Percentiles rank a stretch among this genome's conserved stretches.
phyloP scores from a whole-genome alignment of 2,888 invertebrate genomes.

The Diaperis boleti region DNA sequence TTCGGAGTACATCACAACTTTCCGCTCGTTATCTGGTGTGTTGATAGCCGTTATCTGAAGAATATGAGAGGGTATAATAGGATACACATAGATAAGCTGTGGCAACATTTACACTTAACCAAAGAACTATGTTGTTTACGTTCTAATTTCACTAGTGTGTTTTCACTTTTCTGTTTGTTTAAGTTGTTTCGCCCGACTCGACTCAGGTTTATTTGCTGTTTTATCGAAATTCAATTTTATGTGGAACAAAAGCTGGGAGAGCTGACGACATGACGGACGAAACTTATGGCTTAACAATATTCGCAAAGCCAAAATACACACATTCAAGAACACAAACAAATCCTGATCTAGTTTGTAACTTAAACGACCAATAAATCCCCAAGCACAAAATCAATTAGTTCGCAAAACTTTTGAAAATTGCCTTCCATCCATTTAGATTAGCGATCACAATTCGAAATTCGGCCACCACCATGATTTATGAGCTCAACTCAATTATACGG shows the following conservation, averaged over 20 bases:
- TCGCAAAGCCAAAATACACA: not conserved
- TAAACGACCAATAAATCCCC: not conserved
- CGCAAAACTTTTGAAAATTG: not conserved
- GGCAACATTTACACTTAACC: slow-evolving; percentile 49
- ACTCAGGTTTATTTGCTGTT: slow-evolving; percentile 31
- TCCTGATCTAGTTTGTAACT: not conserved
- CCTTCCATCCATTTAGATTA: slow-evolving; percentile 5
- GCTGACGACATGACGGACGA: slow-evolving; percentile 16
- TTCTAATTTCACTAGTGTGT: slow-evolving; percentile 44
- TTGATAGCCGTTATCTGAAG: slow-evolving; percentile 50
- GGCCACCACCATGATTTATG: not conserved
- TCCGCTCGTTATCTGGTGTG: slow-evolving; percentile 47
- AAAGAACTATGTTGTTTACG: slow-evolving; percentile 48
- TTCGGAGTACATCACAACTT: slow-evolving; percentile 35
- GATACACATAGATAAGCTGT: slow-evolving; percentile 48
- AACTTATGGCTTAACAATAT: too few relatives aligned
- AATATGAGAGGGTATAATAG: slow-evolving; percentile 48
- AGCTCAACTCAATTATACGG: slow-evolving; percentile 1
- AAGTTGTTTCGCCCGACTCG: slow-evolving; percentile 32
- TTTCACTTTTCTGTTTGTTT: slow-evolving; percentile 42
- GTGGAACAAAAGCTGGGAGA: slow-evolving; percentile 25
- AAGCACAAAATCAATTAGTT: not conserved
- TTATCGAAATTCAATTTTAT: slow-evolving; percentile 37
- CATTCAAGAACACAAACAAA: too few relatives aligned
- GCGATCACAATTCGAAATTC: not conserved